phyloP scores from a whole-genome alignment of 2,888 invertebrate genomes.

The Cryptus viduatorius region DNA sequence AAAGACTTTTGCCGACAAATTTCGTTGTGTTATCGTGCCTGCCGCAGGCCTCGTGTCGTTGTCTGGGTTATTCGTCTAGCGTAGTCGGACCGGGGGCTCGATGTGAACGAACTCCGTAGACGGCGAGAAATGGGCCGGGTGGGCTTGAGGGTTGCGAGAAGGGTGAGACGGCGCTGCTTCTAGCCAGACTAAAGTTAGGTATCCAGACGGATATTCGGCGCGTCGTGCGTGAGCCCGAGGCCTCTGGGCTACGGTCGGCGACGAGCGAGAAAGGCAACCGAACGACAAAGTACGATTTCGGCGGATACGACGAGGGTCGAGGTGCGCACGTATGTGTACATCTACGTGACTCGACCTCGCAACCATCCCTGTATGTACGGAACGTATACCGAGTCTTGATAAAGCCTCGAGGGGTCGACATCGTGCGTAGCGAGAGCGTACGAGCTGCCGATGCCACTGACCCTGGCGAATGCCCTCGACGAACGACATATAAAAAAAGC shows the following conservation, averaged over 20 bases:
- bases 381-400: slow-evolving; percentile 12
- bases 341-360: slow-evolving; percentile 50
- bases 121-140: slow-evolving; percentile 36
- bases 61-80: background rate
- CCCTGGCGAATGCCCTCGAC: slow-evolving; percentile 7
- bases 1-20: slow-evolving; percentile 74
- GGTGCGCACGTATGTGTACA: slow-evolving; percentile 27
- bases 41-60: slow-evolving; percentile 65
- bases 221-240: slow-evolving; percentile 55
- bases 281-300: slow-evolving; percentile 45
- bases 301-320: slow-evolving; percentile 48
- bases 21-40: slow-evolving; percentile 75
- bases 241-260: slow-evolving; percentile 19
- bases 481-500: background rate
- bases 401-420: slow-evolving; percentile 33
- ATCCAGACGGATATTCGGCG: slow-evolving; percentile 53
- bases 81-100: slow-evolving; percentile 65
- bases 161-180: slow-evolving; percentile 63
- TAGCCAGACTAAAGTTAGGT: slow-evolving; percentile 77
- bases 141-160: slow-evolving; percentile 27
- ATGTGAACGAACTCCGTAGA: slow-evolving; percentile 79
- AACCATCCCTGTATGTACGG: slow-evolving; percentile 28
- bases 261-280: slow-evolving; percentile 33
- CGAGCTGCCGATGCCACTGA: slow-evolving; percentile 24
- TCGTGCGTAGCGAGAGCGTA: slow-evolving; percentile 33